Base-by-base conservation (phyloP, 2,113 vertebrate species). In the Brachionichthys hirsutus region DNA sequence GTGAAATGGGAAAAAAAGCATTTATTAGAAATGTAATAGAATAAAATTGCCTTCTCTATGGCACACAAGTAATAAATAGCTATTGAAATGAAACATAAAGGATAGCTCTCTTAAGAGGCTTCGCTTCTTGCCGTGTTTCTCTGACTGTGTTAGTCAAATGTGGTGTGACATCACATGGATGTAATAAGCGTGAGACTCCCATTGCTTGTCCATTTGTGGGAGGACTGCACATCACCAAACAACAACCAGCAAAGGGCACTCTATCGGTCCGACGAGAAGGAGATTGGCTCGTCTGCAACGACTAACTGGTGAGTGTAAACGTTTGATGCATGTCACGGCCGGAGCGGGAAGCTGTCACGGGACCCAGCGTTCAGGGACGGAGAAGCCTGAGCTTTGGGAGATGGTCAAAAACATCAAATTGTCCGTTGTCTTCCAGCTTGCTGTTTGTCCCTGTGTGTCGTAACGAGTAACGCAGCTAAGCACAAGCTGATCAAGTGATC, bases 401-500 rank as follows among this genome's bases (percentile, higher is more conserved):
- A 20, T 40, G 14, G 1, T 16, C 20, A 45, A n/a, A 54, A 18
- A 20, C 1, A 3, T 47, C 20, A n/a, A 24, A 5, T 20, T 42
- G 17, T 46, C 9, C n/a, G 4, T 48, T 62, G 54, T 58, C 45
- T 47, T 70, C 8, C 45, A 16, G 10, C 12, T 12, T 55, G 57
- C n/a, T 75, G 68, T 56, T 64, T 56, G 77, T 75, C 80, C 68
- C 53, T 67, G 60, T 54, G 57, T 52, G 63, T 83, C 47, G 65
- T 76, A 53, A 36, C 77, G 64, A 68, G 81, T 55, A 54, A 70
- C 36, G 49, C 46, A 71, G 71, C 9, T 44, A 64, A 85, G 59
- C 90, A 90, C 90, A 92, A 90, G 91, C 77, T 64, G 51, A 82
- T 92, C 90, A 92, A 89, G 81, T 92, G 90, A 90, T 87, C 79